Evolutionary conservation across 2,113 vertebrate genomes (phyloP), one percentile per base, ranked within the genome.

Genomic region (Canis aureus): DNA sequence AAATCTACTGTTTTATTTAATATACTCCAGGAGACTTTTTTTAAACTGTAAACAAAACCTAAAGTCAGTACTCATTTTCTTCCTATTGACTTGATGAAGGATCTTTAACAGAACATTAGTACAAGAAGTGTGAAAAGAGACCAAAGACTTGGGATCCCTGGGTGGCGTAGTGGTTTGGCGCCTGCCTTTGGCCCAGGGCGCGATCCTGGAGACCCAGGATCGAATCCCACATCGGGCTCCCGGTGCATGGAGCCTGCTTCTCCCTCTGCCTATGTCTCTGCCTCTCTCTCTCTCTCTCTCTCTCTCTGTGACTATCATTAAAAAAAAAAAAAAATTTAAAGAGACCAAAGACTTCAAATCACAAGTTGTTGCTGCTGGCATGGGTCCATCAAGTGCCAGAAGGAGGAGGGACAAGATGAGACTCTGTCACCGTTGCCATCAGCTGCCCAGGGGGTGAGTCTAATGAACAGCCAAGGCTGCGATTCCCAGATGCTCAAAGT

Each of bases 71-170:
- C 64, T 64, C 38, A 6, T 74, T 78, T 85, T 92, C 66, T 64
- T 66, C 59, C 25, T 91, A 12, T 43, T 67, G 67, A 96, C 32
- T 51, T 93, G 29, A 69, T 82, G 53, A 80, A 92, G 79, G 80
- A 79, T 43, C n/a, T 49, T 43, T 67, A 62, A 82, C 71, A 89
- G 76, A 97, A 71, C 22, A 81, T 94, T 35, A 79, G 22, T 1
- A 82, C n/a, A 78, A 64, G 35, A 85, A 89, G 78, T 29, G 23
- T 80, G 59, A 80, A 62, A 81, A 51, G 81, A 35, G 57, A 53
- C 73, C 55, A 55, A 79, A 94, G 60, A 71, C 62, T 51, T 67
- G 38, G 38, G 38, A 38, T 38, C 38, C 38, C 38, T 38, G 38
- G 38, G 38, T 38, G 3, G 38, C 38, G 38, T 38, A 3, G 38